Base-by-base conservation (phyloP, 2,113 vertebrate species). In the Oreotrochilus melanogaster region DNA sequence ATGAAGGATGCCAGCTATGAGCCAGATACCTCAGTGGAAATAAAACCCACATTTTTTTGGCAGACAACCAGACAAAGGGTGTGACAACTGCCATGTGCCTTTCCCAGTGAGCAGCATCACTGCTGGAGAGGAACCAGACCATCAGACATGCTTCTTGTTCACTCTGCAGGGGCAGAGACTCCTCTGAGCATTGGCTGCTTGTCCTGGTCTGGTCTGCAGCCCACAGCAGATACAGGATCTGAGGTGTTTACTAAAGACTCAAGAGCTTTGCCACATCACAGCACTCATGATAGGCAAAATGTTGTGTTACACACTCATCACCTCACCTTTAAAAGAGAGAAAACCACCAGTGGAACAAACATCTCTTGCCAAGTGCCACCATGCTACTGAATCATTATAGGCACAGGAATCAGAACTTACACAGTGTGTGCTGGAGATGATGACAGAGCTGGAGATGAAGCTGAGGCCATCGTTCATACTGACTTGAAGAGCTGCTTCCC, bases 381-480 rank as follows among this genome's bases (percentile, higher is more conserved):
- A 37, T 1, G 53, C 39, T 22, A 21, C 7, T 24, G 54, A 23
- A 57, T 4, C 9, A 14, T 7, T 47, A 42, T 3, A 47, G 54
- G 45, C 22, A 30, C 48, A 4, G 2, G 19, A 12, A 6, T 4
- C 22, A 0, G 6, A 9, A 98, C 99, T 99, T 97, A 99, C 99
- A 78, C 99, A 99, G 96, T 99, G 98, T 5, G 99, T 98, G 86
- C 99, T 99, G 92, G 99, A 99, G 95, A 99, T 99, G 96, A 99
- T 99, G 96, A 99, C 99, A 0, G 99, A 99, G 58, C 99, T 99
- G 66, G 99, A 99, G 98, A 99, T 99, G 98, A 99, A 99, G 90
- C 99, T 99, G 82, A 99, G 98, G 5, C 99, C 99, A 25, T 99
- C 99, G 0, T 99, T 99, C 99, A 99, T 99, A 84, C 99, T 99